Conservation (phyloP, 2,797 vertebrate species). For the Microcaecilia unicolor region DNA sequence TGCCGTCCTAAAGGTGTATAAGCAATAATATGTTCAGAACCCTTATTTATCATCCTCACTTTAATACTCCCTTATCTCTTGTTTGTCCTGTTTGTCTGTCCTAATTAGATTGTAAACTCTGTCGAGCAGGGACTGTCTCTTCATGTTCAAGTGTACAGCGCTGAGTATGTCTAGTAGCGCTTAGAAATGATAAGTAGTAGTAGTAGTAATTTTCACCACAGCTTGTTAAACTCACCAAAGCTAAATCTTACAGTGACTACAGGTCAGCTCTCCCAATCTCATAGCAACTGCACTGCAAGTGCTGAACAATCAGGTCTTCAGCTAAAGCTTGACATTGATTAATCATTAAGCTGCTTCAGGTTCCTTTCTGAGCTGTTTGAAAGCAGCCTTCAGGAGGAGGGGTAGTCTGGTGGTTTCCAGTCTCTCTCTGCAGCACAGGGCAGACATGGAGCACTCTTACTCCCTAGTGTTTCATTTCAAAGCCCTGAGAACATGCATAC, state of each 20-base stretch:
- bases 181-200: too few species aligned
- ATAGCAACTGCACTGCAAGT: constrained; percentile 49
- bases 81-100: too few species aligned
- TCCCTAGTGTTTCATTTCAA: too few species aligned
- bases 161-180: too few species aligned
- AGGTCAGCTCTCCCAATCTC: constrained; percentile 26
- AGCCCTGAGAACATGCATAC: too few species aligned
- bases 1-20: too few species aligned
- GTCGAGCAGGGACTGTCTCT: too few species aligned
- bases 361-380: constrained; percentile 48
- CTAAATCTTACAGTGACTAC: constrained; percentile 8
- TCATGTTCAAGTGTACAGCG: too few species aligned
- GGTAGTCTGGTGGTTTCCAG: constrained; percentile 57
- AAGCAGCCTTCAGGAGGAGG: constrained; percentile 41
- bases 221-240: constrained; percentile 3
- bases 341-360: constrained; percentile 55
- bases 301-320: constrained; percentile 49
- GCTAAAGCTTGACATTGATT: constrained; percentile 56
- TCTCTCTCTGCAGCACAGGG: constrained; percentile 27
- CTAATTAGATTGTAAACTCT: too few species aligned
- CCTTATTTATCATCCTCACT: too few species aligned
- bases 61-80: too few species aligned
- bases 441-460: constrained; percentile 16
- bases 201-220: constrained; percentile 3
- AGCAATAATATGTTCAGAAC: too few species aligned